Conservation (phyloP, 2,797 vertebrate species). For the Pachyuromys duprasi region DNA sequence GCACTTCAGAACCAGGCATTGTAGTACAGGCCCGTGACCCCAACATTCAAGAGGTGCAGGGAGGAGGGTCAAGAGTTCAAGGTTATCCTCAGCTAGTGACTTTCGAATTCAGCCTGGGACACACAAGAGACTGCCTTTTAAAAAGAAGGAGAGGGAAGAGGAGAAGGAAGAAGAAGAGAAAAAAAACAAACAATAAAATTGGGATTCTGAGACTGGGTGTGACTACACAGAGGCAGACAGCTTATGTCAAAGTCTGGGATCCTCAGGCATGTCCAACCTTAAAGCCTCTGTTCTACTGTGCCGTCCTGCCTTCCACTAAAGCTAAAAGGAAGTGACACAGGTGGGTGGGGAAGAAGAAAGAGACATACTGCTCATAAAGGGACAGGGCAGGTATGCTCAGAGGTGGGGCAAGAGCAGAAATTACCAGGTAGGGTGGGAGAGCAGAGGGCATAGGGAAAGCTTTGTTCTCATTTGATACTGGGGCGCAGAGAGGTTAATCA, state of each 20-base stretch:
- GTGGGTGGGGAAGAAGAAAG: rapidly evolving
- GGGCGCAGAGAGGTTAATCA: neutral
- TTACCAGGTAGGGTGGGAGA: neutral
- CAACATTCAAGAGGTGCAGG: neutral
- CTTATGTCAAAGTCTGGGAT: neutral
- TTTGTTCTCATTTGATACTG: neutral
- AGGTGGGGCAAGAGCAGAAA: neutral
- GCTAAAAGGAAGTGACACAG: neutral
- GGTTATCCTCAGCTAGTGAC: neutral
- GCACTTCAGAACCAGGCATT: neutral
- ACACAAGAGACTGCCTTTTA: neutral
- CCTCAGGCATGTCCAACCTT: neutral
- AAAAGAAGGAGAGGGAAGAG: neutral
- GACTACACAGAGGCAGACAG: neutral
- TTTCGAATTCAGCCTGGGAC: neutral
- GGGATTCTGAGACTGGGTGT: neutral
- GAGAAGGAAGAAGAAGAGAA: neutral
- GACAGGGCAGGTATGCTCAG: no score
- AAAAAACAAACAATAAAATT: neutral
- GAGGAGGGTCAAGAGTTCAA: neutral
- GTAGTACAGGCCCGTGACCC: neutral
- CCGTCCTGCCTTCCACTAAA: neutral
- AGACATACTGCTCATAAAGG: neutral
- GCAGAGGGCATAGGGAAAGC: rapidly evolving
- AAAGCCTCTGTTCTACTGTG: no score